Percentiles rank a stretch among this genome's conserved stretches.
These are phyloP conservation scores for Diprion similis DNA, from an alignment of 1,140 invertebrate species.

Conservation along the genomic window DNA sequence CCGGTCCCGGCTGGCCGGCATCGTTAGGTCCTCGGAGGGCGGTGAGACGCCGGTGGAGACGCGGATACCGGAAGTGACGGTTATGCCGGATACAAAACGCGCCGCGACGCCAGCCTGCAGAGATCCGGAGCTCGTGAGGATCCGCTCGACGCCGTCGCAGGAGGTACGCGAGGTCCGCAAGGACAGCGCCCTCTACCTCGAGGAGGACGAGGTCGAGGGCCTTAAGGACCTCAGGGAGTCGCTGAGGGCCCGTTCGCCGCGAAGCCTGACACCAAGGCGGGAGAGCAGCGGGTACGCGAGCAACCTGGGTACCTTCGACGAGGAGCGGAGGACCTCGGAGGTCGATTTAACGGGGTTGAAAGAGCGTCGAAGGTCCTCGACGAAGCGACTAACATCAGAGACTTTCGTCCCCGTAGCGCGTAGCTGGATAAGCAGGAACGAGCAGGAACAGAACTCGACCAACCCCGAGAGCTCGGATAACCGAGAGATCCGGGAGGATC, in stretches of 20 bases:
- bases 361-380: conserved; percentile 43
- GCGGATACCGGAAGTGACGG: background rate
- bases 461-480: background rate
- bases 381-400: conserved; percentile 32
- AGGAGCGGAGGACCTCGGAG: conserved; percentile 40
- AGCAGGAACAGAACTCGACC: background rate
- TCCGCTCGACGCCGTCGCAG: background rate
- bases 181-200: conserved; percentile 46
- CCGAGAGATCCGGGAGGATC: conserved; percentile 45
- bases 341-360: conserved; percentile 29
- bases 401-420: background rate
- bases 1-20: background rate
- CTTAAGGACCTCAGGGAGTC: conserved; percentile 29
- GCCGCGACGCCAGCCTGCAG: too few species aligned
- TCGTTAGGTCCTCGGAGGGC: background rate
- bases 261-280: conserved; percentile 36
- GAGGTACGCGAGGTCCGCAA: conserved; percentile 38
- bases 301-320: conserved; percentile 51
- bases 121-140: background rate
- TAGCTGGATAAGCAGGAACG: background rate
- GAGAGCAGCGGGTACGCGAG: conserved; percentile 54
- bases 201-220: conserved; percentile 44
- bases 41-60: background rate
- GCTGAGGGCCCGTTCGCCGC: conserved; percentile 19
- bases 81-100: too few species aligned